A percentile compares a stretch with the other conserved stretches of the same genome.
These are phyloP conservation scores for Limnephilus rhombicus DNA, from an alignment of 2,888 invertebrate species.

Conservation along the genomic window DNA sequence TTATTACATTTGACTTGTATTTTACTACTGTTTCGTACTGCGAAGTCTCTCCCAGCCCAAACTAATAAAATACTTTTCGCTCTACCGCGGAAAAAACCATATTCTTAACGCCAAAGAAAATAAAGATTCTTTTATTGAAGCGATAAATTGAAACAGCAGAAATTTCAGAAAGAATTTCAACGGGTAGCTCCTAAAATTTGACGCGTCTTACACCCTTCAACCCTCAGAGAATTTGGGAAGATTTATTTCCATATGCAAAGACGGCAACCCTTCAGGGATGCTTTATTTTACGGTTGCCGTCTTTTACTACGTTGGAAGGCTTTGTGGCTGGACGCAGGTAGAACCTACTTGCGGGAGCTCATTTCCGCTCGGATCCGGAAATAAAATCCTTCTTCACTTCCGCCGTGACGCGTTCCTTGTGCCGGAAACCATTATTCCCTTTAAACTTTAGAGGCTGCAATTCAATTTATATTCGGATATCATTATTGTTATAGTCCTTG, in stretches of 20 bases:
- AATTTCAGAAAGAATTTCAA: background rate
- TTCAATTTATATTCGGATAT: background rate
- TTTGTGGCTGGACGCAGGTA: background rate
- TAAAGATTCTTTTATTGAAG: background rate
- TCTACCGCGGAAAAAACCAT: background rate
- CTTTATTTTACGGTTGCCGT: background rate
- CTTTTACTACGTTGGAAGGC: background rate
- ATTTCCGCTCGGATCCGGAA: slow-evolving; percentile 18
- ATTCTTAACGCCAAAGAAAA: background rate
- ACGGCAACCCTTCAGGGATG: background rate
- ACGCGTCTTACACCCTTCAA: background rate
- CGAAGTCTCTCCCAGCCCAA: background rate
- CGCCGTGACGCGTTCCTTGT: background rate
- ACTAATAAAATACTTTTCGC: background rate
- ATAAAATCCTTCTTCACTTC: slow-evolving; percentile 21
- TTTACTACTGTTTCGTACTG: background rate
- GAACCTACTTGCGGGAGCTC: background rate
- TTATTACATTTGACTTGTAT: background rate
- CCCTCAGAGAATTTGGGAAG: background rate
- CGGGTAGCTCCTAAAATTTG: background rate
- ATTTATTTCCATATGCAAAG: background rate
- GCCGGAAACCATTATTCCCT: background rate
- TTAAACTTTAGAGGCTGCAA: background rate
- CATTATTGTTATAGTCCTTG: background rate
- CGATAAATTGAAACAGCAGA: background rate